A percentile compares a stretch with the other conserved stretches of the same genome.
Evolutionary conservation across 2,888 invertebrate species (phyloP).

Genomic region (Cremastinae sp.): DNA sequence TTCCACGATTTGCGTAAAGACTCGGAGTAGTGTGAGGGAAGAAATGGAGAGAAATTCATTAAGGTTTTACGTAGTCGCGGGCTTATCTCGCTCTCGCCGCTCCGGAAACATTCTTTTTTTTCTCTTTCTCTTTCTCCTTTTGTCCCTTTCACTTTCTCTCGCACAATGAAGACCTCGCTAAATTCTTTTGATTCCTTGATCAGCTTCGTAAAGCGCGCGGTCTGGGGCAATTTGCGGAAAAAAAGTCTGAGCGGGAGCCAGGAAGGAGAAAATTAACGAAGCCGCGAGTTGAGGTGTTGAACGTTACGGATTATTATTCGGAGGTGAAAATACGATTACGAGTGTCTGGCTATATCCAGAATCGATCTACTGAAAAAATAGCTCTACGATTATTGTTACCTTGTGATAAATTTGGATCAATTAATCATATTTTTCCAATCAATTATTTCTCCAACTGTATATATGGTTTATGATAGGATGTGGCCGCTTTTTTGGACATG

Average conservation of each 20-base stretch:
- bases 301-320: slow-evolving; percentile 4
- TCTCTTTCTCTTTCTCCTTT: not conserved
- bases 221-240: slow-evolving; percentile 31
- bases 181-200: slow-evolving; percentile 41
- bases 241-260: not conserved
- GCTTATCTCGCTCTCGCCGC: slow-evolving; percentile 6
- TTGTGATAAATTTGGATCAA: no score
- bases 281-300: not conserved
- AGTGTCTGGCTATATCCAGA: not conserved
- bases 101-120: no score
- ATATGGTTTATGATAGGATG: no score
- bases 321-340: no score
- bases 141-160: not conserved
- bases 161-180: not conserved
- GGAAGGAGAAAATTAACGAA: not conserved
- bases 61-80: slow-evolving; percentile 26
- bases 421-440: no score
- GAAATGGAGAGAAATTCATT: slow-evolving; percentile 40
- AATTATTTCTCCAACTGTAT: no score
- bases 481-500: no score
- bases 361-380: not conserved
- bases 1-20: slow-evolving; percentile 19
- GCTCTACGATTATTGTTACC: no score
- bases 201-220: slow-evolving; percentile 40
- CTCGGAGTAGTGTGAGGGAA: no score